Base-by-base conservation (phyloP, 2,113 vertebrate species). In the Hypocryptadius cinnamomeus region DNA sequence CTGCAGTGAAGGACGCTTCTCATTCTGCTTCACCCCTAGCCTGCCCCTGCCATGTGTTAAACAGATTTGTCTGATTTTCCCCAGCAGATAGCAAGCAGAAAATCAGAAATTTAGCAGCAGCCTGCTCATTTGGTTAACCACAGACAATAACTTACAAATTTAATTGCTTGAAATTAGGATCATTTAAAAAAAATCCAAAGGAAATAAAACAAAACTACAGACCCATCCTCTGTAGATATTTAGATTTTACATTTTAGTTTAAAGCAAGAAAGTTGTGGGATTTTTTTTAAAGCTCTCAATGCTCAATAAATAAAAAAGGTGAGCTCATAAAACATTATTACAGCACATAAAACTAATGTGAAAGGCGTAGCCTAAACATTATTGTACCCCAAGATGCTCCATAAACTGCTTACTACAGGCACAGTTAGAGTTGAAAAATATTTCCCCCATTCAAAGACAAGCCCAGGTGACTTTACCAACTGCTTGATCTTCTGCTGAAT, bases 1-100 rank as follows among this genome's bases (percentile, higher is more conserved):
- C 54, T 99, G 99, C 57, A 99, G 96, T 0, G 98, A 98, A 33
- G 99, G 98, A 23, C 98, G 98, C 51, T 96, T 97, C 53, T 97
- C 95, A 8, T 93, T 98, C 78, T 95, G 97, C 97, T 98, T 99
- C 66, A 94, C 74, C 33, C 98, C 98, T 54, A 98, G 81, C 82
- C 97, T 73, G 69, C 96, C 98, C 98, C 98, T 97, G 73, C 24
- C 35, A 40, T 4, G 10, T 37, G 65, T 60, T 27, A 69, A 79
- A 90, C 7, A 71, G 44, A 18, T 31, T 61, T 35, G 8, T 27
- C 25, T 83, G 27, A 60, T 39, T 64, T 83, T 79, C 31, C n/a
- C 15, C 71, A 70, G 33, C 18, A 89, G 53, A 59, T 8, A 56
- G 2, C 65, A 6, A 47, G n/a, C 28, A 61, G 30, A 16, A 93